These are phyloP conservation scores for Aphelocoma californica DNA, from an alignment of 2,797 vertebrate genomes.

Conservation along the genomic window DNA sequence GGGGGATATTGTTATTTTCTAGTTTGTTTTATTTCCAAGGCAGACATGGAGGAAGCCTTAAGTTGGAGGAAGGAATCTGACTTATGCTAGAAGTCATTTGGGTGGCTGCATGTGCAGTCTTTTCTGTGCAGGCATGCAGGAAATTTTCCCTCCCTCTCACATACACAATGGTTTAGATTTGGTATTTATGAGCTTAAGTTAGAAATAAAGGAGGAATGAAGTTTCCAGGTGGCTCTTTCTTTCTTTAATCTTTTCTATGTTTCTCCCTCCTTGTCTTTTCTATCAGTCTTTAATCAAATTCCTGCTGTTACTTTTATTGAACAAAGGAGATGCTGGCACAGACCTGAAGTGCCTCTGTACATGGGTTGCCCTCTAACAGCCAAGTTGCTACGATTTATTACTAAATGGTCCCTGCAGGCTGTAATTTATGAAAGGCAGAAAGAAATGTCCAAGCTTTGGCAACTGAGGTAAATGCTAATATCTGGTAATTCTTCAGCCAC, in stretches of 20 bases:
- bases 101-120: neutral
- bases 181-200: constrained; percentile 66
- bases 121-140: constrained; percentile 48
- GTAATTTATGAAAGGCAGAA: constrained; percentile 26
- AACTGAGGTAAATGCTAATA: constrained; percentile 29
- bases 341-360: neutral
- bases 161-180: constrained; percentile 57
- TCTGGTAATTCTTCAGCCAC: constrained; percentile 16
- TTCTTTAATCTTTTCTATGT: constrained; percentile 50
- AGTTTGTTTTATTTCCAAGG: neutral
- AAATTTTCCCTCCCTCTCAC: constrained; percentile 36
- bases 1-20: neutral
- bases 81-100: neutral
- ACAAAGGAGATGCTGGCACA: constrained; percentile 40
- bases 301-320: constrained; percentile 49
- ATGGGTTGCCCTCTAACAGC: constrained; percentile 1
- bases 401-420: constrained; percentile 8
- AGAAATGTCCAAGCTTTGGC: constrained; percentile 31
- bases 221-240: constrained; percentile 53
- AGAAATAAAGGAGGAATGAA: constrained; percentile 54
- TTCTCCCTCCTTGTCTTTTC: constrained; percentile 7
- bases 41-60: neutral
- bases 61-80: neutral
- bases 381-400: constrained; percentile 45
- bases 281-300: constrained; percentile 57